phyloP scores from a whole-genome alignment of 92 coral and sea anemone genomes.

The Epizoanthus illoricatus region DNA sequence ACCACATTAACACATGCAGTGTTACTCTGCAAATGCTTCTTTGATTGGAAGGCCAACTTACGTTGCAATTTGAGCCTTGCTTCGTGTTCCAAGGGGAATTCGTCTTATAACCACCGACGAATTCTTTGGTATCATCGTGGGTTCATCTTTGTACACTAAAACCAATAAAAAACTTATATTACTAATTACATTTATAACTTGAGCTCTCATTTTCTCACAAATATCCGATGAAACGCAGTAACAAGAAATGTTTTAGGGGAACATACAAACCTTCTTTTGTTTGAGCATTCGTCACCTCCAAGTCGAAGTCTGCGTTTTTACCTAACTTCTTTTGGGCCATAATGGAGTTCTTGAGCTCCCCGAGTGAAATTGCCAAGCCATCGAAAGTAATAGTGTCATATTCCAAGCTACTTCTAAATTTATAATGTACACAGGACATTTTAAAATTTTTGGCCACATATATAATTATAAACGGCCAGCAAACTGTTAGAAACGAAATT shows the following conservation, averaged over 20 bases:
- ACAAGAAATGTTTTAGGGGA: neutral
- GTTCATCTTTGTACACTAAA: slow-evolving; percentile 89
- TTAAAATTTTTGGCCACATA: neutral
- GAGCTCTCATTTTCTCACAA: neutral
- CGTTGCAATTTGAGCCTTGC: slow-evolving; percentile 96
- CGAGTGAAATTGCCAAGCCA: slow-evolving; percentile 93
- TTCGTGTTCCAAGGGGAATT: slow-evolving; percentile 85
- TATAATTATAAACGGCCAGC: too few relatives aligned
- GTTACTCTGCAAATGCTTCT: neutral
- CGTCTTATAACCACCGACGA: slow-evolving; percentile 96
- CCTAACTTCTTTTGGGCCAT: slow-evolving; percentile 94
- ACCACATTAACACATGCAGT: neutral
- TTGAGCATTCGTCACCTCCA: slow-evolving; percentile 98
- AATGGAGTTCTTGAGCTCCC: slow-evolving; percentile 89
- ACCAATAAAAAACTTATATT: slow-evolving; percentile 9
- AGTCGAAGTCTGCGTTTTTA: slow-evolving; percentile 86
- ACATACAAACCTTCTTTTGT: slow-evolving; percentile 83
- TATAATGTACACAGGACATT: slow-evolving; percentile 98
- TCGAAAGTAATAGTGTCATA: slow-evolving; percentile 97
- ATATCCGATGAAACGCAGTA: neutral
- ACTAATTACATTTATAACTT: neutral
- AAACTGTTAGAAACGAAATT: neutral
- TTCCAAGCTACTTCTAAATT: slow-evolving; percentile 95
- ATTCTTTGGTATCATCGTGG: slow-evolving; percentile 90
- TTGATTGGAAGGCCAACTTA: slow-evolving; percentile 51